Base-by-base conservation (phyloP, 1,140 invertebrate genomes). In the Thaumatotibia leucotreta region DNA sequence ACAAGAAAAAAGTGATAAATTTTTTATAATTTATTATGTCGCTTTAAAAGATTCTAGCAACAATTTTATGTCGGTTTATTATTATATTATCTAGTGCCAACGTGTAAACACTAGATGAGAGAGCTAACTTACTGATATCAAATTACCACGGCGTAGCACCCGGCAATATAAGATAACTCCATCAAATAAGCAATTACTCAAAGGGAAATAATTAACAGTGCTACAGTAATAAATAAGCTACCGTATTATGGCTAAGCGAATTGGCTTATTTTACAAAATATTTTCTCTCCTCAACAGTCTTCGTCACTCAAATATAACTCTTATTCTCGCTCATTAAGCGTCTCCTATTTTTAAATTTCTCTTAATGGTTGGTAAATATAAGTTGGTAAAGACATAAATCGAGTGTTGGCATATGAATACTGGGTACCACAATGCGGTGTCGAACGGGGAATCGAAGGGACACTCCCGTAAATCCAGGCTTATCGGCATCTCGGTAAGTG, bases 371-470 rank as follows among this genome's bases (percentile, higher is more conserved):
- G 66, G 52, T 14, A 65, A 64, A 52, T 66, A 68, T 72, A 65
- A 63, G 67, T 70, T 80, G 70, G 73, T 75, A 62, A 73, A 58
- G 67, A 65, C 68, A 88, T 88, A 88, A 86, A 86, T 88, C 76
- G 73, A 75, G 74, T 77, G 70, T 76, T 88, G 85, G 81, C 85
- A 82, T 86, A 88, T 86, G 83, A 86, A 88, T 88, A 86, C 82
- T 65, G 70, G 66, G 58, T 62, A n/a, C 61, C 68, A 88, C 83
- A 88, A 86, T 86, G 80, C 75, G 22, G 67, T 83, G 82, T 86
- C 81, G 73, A 70, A 64, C 62, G 64, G 73, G 63, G 67, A 49
- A 69, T 68, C 71, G 66, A 76, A 72, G 31, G 49, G 54, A 74
- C 67, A 70, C 27, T 67, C 63, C 64, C 79, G 73, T 85, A 85